A percentile compares a stretch with the other conserved stretches of the same genome.
These are phyloP conservation scores for Mnemiopsis leidyi DNA, from an alignment of 37 sponge, comb jelly and placozoan species.

Conservation along the genomic window DNA sequence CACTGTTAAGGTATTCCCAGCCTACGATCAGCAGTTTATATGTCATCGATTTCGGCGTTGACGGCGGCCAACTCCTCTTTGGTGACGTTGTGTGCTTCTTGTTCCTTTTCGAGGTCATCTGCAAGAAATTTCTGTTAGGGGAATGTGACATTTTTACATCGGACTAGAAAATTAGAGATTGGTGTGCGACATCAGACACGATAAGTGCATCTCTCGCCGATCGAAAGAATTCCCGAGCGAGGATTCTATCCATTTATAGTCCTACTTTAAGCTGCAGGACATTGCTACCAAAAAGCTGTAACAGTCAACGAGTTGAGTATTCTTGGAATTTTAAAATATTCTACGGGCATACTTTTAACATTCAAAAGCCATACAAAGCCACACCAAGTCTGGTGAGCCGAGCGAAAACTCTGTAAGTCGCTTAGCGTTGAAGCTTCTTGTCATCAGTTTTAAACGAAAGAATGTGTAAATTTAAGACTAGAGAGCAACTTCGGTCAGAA, in stretches of 20 bases:
- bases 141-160: neutral
- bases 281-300: neutral
- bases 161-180: neutral
- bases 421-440: slow-evolving; percentile 18
- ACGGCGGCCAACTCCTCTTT: slow-evolving; percentile 44
- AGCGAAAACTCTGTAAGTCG: neutral
- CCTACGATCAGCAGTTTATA: neutral
- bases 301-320: neutral
- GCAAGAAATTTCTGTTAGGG: neutral
- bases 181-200: neutral
- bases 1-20: neutral
- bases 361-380: neutral
- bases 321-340: neutral
- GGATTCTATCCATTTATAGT: neutral
- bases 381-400: neutral
- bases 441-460: slow-evolving; percentile 25
- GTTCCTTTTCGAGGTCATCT: slow-evolving; percentile 51
- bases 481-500: neutral
- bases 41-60: slow-evolving; percentile 59
- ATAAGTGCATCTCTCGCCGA: neutral
- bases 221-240: neutral
- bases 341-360: neutral
- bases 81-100: slow-evolving; percentile 7
- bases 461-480: neutral
- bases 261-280: too few relatives aligned